Evolutionary conservation across 2,113 vertebrate genomes (phyloP).

Genomic region (Chaetorhynchus papuensis): DNA sequence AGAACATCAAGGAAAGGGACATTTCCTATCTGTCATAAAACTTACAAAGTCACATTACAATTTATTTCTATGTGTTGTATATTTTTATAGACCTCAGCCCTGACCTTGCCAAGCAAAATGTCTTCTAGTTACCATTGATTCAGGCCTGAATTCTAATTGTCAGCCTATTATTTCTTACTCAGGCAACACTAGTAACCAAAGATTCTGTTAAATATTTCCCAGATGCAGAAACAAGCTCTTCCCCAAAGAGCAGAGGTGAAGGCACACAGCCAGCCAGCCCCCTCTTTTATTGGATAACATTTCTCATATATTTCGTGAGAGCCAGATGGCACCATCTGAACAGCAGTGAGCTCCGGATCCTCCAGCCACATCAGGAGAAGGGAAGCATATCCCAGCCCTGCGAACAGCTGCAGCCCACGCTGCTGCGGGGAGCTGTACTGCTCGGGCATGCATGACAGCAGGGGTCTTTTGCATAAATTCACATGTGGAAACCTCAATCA

Average conservation of each 20-base stretch:
- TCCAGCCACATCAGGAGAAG: not conserved
- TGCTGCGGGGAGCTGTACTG: not conserved
- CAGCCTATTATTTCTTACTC: not conserved
- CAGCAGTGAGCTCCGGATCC: constrained; percentile 19
- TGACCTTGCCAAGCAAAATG: not conserved
- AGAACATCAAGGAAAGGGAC: not conserved
- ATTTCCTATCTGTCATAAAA: not conserved
- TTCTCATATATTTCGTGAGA: constrained; percentile 13
- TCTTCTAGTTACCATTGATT: not conserved
- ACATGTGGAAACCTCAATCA: not conserved
- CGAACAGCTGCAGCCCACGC: not conserved
- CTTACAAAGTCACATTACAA: not conserved
- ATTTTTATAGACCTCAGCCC: not conserved
- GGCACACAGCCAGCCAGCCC: not conserved
- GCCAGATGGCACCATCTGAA: constrained; percentile 58
- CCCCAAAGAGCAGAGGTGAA: not conserved
- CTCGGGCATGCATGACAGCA: rapidly evolving
- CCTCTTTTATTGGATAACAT: not conserved
- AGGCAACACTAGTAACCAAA: not conserved
- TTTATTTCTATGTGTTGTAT: not conserved
- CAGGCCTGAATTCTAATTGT: not conserved
- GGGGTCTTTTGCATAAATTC: not conserved
- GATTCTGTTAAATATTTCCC: not conserved
- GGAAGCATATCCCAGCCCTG: not conserved
- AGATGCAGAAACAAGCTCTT: not conserved